A percentile compares a stretch with the other conserved stretches of the same genome.
These are phyloP conservation scores for Anarhynchus alexandrinus DNA, from an alignment of 2,113 vertebrate species.

Conservation along the genomic window DNA sequence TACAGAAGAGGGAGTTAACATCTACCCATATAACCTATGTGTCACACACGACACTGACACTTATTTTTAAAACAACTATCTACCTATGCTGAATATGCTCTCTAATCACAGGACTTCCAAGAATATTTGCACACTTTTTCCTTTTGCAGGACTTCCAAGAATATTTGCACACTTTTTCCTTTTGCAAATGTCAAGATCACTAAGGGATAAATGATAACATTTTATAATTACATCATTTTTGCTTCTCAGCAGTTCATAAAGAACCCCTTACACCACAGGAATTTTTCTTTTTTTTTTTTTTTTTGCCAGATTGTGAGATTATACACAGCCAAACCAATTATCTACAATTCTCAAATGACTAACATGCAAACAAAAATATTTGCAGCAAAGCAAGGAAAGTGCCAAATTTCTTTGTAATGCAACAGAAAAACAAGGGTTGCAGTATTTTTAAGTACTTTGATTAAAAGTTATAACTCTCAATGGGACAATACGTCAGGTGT, in stretches of 20 bases:
- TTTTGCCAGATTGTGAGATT: background rate
- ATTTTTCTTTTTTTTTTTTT: background rate
- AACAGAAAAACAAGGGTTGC: background rate
- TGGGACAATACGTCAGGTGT: background rate
- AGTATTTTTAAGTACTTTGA: background rate
- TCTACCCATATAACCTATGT: background rate
- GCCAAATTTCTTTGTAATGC: background rate
- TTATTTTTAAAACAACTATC: background rate
- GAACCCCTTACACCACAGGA: background rate
- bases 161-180: background rate
- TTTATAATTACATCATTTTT: conserved; percentile 13
- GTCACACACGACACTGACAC: background rate
- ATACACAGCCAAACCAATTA: conserved; percentile 28
- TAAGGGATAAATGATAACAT: conserved; percentile 19
- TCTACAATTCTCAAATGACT: background rate
- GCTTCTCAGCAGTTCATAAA: conserved; percentile 15
- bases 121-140: background rate
- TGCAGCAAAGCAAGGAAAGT: background rate
- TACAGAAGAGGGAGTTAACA: background rate
- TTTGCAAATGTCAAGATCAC: conserved; percentile 43
- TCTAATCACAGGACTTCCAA: background rate
- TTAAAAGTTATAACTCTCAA: background rate
- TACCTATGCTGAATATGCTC: background rate
- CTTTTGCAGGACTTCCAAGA: background rate
- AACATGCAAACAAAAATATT: conserved; percentile 10